These are phyloP conservation scores for Oxytorus armatus DNA, from an alignment of 2,888 invertebrate genomes.

Conservation along the genomic window DNA sequence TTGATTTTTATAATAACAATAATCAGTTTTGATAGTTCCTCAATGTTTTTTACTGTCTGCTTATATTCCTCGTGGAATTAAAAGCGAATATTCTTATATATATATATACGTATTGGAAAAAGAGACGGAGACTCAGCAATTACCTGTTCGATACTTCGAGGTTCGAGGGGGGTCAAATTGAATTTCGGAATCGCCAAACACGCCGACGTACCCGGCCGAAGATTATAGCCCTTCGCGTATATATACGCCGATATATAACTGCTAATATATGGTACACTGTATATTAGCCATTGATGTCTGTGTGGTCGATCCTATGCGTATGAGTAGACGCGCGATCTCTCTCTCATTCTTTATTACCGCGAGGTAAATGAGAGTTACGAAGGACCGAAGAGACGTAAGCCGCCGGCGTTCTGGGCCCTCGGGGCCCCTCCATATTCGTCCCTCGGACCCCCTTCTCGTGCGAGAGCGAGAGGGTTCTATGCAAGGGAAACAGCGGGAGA, in stretches of 20 bases:
- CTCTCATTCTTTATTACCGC: conserved; percentile 55
- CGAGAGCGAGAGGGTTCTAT: not conserved
- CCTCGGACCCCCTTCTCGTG: conserved; percentile 31
- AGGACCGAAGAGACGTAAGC: conserved; percentile 38
- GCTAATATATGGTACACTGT: not conserved
- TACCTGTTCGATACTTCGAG: conserved; percentile 59
- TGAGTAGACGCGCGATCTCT: conserved; percentile 36
- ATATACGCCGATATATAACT: not conserved
- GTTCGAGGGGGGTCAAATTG: conserved; percentile 46
- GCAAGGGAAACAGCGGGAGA: not conserved
- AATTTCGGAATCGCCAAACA: conserved; percentile 58
- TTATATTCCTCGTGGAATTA: not conserved
- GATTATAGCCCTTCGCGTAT: conserved; percentile 48
- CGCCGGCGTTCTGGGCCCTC: conserved; percentile 42
- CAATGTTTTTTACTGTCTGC: not conserved
- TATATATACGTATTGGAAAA: no score
- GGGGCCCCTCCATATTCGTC: conserved; percentile 45
- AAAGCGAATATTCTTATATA: conserved; percentile 5
- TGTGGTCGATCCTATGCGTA: conserved; percentile 34
- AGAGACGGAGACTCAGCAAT: conserved; percentile 44
- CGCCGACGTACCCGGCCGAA: conserved; percentile 53
- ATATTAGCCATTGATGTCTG: not conserved
- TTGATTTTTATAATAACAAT: no score
- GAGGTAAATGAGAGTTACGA: conserved; percentile 47
- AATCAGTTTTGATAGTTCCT: no score